A percentile compares a stretch with the other conserved stretches of the same genome.
Evolutionary conservation across 2,113 vertebrate genomes (phyloP).

Genomic region (Lanius ludovicianus): DNA sequence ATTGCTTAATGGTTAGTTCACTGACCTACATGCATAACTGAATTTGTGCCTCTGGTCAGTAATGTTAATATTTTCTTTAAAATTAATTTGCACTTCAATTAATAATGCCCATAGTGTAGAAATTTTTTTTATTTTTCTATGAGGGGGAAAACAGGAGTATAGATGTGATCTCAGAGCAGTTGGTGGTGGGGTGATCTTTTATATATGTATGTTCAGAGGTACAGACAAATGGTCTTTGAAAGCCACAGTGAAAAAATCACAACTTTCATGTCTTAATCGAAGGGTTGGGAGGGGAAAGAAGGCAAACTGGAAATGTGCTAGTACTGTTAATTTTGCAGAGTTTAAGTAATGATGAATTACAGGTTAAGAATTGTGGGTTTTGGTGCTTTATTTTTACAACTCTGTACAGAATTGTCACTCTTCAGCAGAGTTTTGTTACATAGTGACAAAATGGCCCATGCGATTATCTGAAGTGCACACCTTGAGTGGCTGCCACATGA

Average conservation of each 20-base stretch:
- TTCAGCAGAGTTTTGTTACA: background rate
- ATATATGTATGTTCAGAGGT: fast-evolving
- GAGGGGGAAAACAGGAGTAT: background rate
- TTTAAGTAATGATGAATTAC: background rate
- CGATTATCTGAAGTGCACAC: background rate
- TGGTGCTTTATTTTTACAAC: background rate
- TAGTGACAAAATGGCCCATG: background rate
- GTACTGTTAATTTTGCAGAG: background rate
- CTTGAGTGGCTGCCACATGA: background rate
- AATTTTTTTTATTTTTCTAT: background rate
- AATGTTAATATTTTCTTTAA: background rate
- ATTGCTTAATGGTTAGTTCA: background rate
- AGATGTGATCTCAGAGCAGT: background rate
- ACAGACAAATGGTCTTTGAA: background rate
- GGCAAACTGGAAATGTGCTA: background rate
- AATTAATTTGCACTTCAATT: background rate
- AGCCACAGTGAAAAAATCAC: background rate
- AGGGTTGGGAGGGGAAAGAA: background rate
- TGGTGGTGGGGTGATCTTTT: background rate
- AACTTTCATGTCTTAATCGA: background rate
- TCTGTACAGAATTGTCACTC: background rate
- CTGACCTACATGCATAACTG: background rate
- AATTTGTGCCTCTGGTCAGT: background rate
- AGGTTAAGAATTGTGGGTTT: background rate
- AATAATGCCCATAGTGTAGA: background rate